Conservation (phyloP, 2,888 invertebrate genomes). For the Sylvicola cinctus region DNA sequence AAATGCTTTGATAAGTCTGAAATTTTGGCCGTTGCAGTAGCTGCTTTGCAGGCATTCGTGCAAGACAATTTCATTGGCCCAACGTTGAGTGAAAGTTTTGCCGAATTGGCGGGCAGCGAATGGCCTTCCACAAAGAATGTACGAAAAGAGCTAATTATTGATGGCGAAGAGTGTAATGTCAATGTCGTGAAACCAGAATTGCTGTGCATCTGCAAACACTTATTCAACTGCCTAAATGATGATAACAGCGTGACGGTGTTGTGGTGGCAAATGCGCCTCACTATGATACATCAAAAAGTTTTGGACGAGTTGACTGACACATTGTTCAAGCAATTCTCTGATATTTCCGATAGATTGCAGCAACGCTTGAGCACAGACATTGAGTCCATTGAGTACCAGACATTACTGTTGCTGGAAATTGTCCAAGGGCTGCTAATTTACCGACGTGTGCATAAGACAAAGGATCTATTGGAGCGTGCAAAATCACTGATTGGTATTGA, state of each 20-base stretch:
- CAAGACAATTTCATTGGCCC: constrained; percentile 72
- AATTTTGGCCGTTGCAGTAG: constrained; percentile 35
- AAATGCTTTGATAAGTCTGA: constrained; percentile 10
- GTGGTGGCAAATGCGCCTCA: constrained; percentile 53
- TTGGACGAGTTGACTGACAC: constrained; percentile 53
- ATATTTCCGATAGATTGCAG: constrained; percentile 10
- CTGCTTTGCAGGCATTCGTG: constrained; percentile 48
- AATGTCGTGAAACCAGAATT: constrained; percentile 36
- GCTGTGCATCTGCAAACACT: constrained; percentile 18
- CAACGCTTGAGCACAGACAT: constrained; percentile 15
- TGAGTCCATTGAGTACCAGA: constrained; percentile 21
- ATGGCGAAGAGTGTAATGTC: constrained; percentile 45
- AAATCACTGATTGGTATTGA: constrained; percentile 40
- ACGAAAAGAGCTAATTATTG: constrained; percentile 25
- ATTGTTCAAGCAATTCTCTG: constrained; percentile 29
- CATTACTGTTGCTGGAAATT: constrained; percentile 29
- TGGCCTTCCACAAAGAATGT: constrained; percentile 27
- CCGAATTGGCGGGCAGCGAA: constrained; percentile 15
- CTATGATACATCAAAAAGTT: constrained; percentile 52
- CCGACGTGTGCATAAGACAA: constrained; percentile 47
- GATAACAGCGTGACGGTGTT: constrained; percentile 11
- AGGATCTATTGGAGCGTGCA: constrained; percentile 42
- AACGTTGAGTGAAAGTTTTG: not conserved
- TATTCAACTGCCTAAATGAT: constrained; percentile 14
- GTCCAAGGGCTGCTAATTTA: constrained; percentile 52